These are phyloP conservation scores for Lagorchestes hirsutus DNA, from an alignment of 2,797 vertebrate species.

Conservation along the genomic window DNA sequence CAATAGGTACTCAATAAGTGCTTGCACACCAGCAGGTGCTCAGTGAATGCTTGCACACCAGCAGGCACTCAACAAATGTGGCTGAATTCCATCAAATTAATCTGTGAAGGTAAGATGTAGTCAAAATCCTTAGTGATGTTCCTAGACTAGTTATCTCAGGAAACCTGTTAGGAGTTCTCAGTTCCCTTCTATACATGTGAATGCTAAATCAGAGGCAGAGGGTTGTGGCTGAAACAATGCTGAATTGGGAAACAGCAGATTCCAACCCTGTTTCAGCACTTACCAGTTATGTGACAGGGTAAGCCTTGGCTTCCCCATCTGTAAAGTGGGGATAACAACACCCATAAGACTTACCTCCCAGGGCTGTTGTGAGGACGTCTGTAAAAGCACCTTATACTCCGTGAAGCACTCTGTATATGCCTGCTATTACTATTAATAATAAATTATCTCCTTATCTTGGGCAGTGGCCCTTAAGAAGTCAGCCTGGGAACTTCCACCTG, in stretches of 20 bases:
- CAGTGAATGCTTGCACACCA: background rate
- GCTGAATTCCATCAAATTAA: background rate
- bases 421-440: background rate
- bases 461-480: background rate
- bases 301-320: background rate
- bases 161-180: background rate
- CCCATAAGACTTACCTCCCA: background rate
- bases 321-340: background rate
- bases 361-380: background rate
- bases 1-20: background rate
- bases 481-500: background rate
- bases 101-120: background rate
- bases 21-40: background rate
- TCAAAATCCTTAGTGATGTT: background rate
- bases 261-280: background rate
- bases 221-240: background rate
- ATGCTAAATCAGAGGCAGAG: background rate
- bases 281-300: background rate
- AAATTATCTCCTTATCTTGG: background rate
- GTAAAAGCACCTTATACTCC: background rate
- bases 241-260: background rate
- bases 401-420: background rate
- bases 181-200: background rate
- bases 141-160: background rate
- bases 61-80: too few relatives aligned